A percentile compares a stretch with the other conserved stretches of the same genome.
Evolutionary conservation across 64 coral and sea anemone species (phyloP).

Genomic region (Porites lutea): DNA sequence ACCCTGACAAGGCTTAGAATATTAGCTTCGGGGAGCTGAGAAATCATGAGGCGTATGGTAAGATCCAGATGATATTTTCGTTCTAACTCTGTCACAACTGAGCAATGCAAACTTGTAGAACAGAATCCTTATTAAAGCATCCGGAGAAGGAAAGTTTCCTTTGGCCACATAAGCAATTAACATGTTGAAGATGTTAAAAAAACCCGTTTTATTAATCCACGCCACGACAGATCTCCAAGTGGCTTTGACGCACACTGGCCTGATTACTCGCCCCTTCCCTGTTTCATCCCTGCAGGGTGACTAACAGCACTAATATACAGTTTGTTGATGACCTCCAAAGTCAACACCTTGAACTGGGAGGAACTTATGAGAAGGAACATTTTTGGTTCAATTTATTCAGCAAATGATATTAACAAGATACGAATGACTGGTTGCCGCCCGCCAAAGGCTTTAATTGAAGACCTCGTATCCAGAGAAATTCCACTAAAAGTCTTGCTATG

Average conservation of each 20-base stretch:
- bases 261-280: slow-evolving; percentile 50
- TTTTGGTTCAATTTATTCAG: neutral
- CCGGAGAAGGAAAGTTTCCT: slow-evolving; percentile 41
- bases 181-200: slow-evolving; percentile 20
- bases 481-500: rapidly evolving
- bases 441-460: neutral
- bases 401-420: neutral
- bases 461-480: neutral
- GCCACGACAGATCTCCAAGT: slow-evolving; percentile 49
- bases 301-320: slow-evolving; percentile 43
- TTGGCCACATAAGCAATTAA: slow-evolving; percentile 47
- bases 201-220: slow-evolving; percentile 43
- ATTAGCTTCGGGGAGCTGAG: too few species aligned
- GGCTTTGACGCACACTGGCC: slow-evolving; percentile 48
- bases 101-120: neutral
- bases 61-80: too few species aligned
- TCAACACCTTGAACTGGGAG: neutral
- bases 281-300: slow-evolving; percentile 40
- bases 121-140: slow-evolving; percentile 30
- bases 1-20: too few species aligned
- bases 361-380: neutral
- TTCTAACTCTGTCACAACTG: too few species aligned
- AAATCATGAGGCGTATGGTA: too few species aligned
- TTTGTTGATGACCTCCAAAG: slow-evolving; percentile 21
- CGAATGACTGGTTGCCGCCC: neutral